A percentile compares a stretch with the other conserved stretches of the same genome.
Evolutionary conservation across 1,140 invertebrate genomes (phyloP).

Genomic region (Sarcophaga peregrina): DNA sequence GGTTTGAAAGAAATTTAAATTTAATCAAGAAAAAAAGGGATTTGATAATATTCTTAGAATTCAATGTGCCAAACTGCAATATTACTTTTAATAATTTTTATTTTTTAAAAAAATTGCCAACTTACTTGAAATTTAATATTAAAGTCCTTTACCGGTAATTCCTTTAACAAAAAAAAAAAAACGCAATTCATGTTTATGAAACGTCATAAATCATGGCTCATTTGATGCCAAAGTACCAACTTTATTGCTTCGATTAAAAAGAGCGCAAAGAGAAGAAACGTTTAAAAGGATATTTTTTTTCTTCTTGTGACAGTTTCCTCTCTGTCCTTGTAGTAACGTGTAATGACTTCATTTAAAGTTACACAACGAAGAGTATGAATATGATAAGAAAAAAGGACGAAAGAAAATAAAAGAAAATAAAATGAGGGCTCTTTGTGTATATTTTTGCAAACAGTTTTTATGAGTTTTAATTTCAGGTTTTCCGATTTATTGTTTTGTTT

Average conservation of each 20-base stretch:
- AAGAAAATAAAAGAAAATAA: background rate
- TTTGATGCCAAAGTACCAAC: constrained; percentile 1
- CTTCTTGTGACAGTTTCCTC: background rate
- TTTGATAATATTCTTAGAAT: no score
- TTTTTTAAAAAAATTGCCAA: no score
- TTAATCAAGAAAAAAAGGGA: no score
- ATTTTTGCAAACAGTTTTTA: background rate
- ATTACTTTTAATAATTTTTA: no score
- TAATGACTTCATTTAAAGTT: no score
- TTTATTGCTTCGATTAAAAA: background rate
- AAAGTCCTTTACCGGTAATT: no score
- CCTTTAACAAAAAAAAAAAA: background rate
- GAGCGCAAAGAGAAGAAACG: background rate
- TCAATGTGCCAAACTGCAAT: no score
- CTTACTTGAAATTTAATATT: no score
- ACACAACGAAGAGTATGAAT: no score
- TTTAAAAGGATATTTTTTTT: background rate
- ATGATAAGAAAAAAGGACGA: background rate
- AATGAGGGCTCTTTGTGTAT: background rate
- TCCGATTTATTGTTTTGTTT: constrained; percentile 13
- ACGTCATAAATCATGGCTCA: background rate
- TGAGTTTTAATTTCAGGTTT: constrained; percentile 15
- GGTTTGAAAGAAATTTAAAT: no score
- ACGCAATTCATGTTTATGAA: background rate
- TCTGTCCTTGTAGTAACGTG: no score